Conservation (phyloP, 2,888 invertebrate genomes). For the Perizoma flavofasciatum region DNA sequence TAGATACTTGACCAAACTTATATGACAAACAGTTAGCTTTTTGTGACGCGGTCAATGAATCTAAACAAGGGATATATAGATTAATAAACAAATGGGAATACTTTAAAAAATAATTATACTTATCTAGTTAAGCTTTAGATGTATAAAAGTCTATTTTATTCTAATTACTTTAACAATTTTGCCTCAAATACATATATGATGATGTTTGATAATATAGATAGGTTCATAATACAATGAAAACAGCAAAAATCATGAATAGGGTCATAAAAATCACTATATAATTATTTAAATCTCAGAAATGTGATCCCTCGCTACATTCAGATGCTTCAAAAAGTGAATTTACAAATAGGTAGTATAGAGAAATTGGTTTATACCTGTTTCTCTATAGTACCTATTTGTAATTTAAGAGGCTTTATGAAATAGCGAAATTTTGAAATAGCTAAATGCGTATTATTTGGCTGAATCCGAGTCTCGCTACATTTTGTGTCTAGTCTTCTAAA, state of each 20-base stretch:
- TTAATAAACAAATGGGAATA: background rate
- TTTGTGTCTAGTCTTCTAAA: background rate
- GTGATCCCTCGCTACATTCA: constrained; percentile 6
- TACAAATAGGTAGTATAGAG: background rate
- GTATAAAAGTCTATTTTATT: constrained; percentile 29
- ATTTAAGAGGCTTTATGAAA: no score
- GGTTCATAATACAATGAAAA: constrained; percentile 11
- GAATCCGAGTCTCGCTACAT: background rate
- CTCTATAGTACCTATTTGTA: no score
- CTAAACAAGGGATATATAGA: constrained; percentile 9
- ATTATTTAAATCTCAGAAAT: background rate
- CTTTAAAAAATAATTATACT: background rate
- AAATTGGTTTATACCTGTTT: no score
- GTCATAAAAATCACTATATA: constrained; percentile 8
- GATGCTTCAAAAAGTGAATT: background rate
- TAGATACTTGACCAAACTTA: constrained; percentile 2
- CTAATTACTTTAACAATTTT: constrained; percentile 18
- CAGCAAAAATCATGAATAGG: constrained; percentile 18
- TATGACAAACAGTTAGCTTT: constrained; percentile 10
- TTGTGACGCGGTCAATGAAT: constrained; percentile 17
- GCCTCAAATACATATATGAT: constrained; percentile 17
- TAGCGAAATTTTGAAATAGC: no score
- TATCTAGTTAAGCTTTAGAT: constrained; percentile 16
- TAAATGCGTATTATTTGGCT: background rate
- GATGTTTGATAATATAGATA: constrained; percentile 15